A percentile compares a stretch with the other conserved stretches of the same genome.
These are phyloP conservation scores for Malthinus seriepunctatus DNA, from an alignment of 2,888 invertebrate species.

Conservation along the genomic window DNA sequence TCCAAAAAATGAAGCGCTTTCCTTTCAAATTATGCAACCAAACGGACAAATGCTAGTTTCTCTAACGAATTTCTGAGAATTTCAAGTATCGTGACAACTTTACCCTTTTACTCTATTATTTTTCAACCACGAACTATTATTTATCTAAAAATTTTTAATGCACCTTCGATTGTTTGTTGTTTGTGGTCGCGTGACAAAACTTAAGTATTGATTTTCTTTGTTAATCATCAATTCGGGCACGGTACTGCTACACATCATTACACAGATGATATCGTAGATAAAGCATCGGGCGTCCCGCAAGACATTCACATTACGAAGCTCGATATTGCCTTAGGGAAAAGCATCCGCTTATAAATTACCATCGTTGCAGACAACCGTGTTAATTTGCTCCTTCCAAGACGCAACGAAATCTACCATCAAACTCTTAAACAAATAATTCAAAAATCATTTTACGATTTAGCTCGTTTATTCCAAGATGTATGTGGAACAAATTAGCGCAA, in stretches of 20 bases:
- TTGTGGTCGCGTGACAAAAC: conserved; percentile 24
- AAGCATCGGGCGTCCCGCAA: conserved; percentile 25
- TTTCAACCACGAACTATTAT: conserved; percentile 28
- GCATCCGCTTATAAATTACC: conserved; percentile 28
- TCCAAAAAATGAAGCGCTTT: conserved; percentile 16
- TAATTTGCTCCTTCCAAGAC: conserved; percentile 25
- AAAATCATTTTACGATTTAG: conserved; percentile 33
- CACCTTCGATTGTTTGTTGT: conserved; percentile 16
- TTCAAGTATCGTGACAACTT: conserved; percentile 30
- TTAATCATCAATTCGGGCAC: conserved; percentile 31
- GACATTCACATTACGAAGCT: conserved; percentile 24
- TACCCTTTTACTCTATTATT: conserved; percentile 21
- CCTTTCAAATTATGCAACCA: conserved; percentile 13
- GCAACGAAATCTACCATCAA: conserved; percentile 25
- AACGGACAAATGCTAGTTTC: conserved; percentile 17
- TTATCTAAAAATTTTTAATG: conserved; percentile 20
- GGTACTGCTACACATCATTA: conserved; percentile 32
- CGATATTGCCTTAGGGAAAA: conserved; percentile 26
- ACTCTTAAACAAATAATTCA: conserved; percentile 31
- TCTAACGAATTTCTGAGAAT: conserved; percentile 13
- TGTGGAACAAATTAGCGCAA: conserved; percentile 38
- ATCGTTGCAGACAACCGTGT: conserved; percentile 18
- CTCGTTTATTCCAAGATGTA: conserved; percentile 37
- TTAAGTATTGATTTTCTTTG: conserved; percentile 32
- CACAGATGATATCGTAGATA: conserved; percentile 33